These are phyloP conservation scores for Onychostoma macrolepis DNA, from an alignment of 2,113 vertebrate genomes.

Conservation along the genomic window DNA sequence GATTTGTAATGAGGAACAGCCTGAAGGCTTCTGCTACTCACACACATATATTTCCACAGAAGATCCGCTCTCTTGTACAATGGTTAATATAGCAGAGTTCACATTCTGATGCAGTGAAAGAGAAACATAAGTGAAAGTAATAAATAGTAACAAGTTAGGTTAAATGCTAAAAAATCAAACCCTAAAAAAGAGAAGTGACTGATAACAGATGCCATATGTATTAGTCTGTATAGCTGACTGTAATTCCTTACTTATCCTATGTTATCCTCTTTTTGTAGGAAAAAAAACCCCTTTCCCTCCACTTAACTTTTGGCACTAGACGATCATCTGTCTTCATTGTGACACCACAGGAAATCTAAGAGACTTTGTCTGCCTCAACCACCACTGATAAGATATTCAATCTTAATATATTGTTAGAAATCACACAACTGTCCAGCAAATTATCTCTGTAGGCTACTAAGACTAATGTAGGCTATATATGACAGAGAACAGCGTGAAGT, in stretches of 20 bases:
- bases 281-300: background rate
- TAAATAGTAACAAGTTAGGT: background rate
- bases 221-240: too few relatives aligned
- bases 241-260: background rate
- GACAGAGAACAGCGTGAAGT: background rate
- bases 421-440: constrained; percentile 3
- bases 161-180: background rate
- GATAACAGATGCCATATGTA: background rate
- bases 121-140: background rate
- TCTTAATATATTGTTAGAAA: background rate
- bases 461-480: background rate
- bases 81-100: background rate
- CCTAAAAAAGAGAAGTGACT: background rate
- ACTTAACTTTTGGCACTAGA: constrained; percentile 5
- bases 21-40: constrained; percentile 1
- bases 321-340: background rate
- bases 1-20: constrained; percentile 12
- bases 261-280: background rate
- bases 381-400: constrained; percentile 15
- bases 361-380: constrained; percentile 23
- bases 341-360: constrained; percentile 15
- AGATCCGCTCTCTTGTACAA: background rate
- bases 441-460: background rate
- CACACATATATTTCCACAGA: constrained; percentile 31
- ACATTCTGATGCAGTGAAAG: background rate